phyloP scores from a whole-genome alignment of 2,797 vertebrate species.

The Leuciscus waleckii region DNA sequence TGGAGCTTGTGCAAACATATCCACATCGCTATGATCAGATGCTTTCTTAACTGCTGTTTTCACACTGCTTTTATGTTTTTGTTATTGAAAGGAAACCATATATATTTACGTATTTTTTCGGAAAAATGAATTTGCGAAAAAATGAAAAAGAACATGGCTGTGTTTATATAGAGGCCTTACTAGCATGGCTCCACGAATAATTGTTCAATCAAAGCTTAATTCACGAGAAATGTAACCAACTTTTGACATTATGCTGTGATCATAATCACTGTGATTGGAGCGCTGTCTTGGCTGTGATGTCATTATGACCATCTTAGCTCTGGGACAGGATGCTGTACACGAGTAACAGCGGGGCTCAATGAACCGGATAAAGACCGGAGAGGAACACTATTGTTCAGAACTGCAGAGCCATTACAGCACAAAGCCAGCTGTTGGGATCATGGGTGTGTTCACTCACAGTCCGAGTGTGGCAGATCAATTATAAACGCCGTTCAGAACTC shows the following conservation, averaged over 20 bases:
- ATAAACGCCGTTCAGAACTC: background rate
- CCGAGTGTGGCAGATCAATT: slow-evolving; percentile 34
- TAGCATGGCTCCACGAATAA: background rate
- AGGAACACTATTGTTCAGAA: slow-evolving; percentile 76
- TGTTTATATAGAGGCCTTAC: too few relatives aligned
- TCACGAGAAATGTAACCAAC: background rate
- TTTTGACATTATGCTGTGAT: background rate
- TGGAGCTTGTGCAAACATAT: background rate
- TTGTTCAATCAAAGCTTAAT: background rate
- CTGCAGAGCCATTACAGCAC: slow-evolving; percentile 59
- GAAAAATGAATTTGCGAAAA: too few relatives aligned
- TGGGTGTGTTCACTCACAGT: slow-evolving; percentile 15
- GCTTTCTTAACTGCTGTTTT: background rate
- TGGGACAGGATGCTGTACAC: slow-evolving; percentile 55
- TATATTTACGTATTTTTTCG: too few relatives aligned
- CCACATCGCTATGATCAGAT: background rate
- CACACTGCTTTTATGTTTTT: background rate
- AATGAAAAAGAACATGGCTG: too few relatives aligned
- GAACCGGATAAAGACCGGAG: slow-evolving; percentile 58
- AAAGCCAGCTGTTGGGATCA: slow-evolving; percentile 62
- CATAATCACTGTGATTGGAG: slow-evolving; percentile 1
- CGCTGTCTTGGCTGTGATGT: slow-evolving; percentile 36
- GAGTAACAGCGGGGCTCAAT: slow-evolving; percentile 40
- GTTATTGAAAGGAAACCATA: too few relatives aligned
- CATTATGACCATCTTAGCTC: slow-evolving; percentile 43